Base-by-base conservation (phyloP, 2,113 vertebrate species). In the Stictonetta naevosa region DNA sequence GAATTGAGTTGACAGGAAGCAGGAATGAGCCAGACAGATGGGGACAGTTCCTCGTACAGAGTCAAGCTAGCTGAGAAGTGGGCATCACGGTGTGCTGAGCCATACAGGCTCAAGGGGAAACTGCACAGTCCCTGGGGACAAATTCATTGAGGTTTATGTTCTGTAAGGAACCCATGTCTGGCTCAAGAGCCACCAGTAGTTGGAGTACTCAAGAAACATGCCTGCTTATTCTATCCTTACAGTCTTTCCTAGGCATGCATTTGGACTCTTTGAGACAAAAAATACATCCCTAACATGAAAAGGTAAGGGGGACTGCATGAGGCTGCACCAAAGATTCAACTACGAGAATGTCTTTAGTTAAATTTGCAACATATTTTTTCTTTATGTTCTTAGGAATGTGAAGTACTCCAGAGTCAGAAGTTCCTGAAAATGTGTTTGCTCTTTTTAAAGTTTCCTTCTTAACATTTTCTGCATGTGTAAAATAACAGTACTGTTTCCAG, bases 1-100 rank as follows among this genome's bases (percentile, higher is more conserved):
- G 21, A 55, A 13, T 60, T n/a, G 34, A 28, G 25, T 72, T 60
- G 28, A 2, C 33, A 55, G 62, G 82, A 26, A 59, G 40, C 66
- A 26, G 8, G 31, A 18, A 78, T 56, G 64, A 84, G 19, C 7
- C 60, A 38, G 29, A 11, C 13, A 29, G 17, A 6, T 42, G n/a
- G 22, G 34, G 44, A 20, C 5, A 42, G 25, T 38, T 90, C 36
- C 29, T 53, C 22, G 1, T 20, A 2, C 3, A 11, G 34, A 2
- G 0, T 44, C 13, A 58, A 22, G 50, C 42, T 36, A 68, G 28
- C 29, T 55, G 21, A 26, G 17, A 10, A 14, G 48, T 68, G 38
- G 6, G 4, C n/a, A 2, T 33, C 0, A 0, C 19, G 52, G 22
- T 10, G 18, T 33, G 36, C 60, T 4, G 1, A 21, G 14, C 1